These are phyloP conservation scores for Hoplostethus mediterraneus DNA, from an alignment of 2,797 vertebrate genomes.

Conservation along the genomic window DNA sequence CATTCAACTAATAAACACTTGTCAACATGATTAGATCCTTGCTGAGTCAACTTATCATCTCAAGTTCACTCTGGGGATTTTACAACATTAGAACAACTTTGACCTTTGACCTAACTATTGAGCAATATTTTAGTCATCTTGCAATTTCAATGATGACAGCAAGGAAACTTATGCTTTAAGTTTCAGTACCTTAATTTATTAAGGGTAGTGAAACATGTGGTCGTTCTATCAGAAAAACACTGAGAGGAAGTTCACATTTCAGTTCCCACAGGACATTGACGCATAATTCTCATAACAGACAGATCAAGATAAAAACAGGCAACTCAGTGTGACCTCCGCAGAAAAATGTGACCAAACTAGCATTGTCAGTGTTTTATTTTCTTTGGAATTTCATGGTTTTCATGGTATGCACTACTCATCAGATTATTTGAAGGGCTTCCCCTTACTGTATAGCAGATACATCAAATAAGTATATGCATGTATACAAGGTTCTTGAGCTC, in stretches of 20 bases:
- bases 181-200: too few species aligned
- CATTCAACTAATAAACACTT: too few species aligned
- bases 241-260: conserved; percentile 7
- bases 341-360: neutral
- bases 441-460: too few species aligned
- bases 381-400: neutral
- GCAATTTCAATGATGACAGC: too few species aligned
- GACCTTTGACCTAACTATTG: neutral
- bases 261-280: conserved; percentile 2
- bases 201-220: neutral
- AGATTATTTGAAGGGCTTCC: conserved; percentile 4
- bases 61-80: too few species aligned
- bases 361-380: conserved; percentile 2
- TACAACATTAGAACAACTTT: too few species aligned
- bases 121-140: too few species aligned
- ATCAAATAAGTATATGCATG: neutral
- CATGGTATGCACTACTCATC: neutral
- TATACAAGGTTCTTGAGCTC: conserved; percentile 23
- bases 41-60: too few species aligned
- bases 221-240: neutral
- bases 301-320: neutral
- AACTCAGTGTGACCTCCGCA: neutral
- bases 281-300: neutral
- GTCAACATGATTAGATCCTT: too few species aligned
- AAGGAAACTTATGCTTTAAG: too few species aligned